Evolutionary conservation across 2,113 vertebrate genomes (phyloP), one percentile per base, ranked within the genome.

Genomic region (Malurus cyaneus): DNA sequence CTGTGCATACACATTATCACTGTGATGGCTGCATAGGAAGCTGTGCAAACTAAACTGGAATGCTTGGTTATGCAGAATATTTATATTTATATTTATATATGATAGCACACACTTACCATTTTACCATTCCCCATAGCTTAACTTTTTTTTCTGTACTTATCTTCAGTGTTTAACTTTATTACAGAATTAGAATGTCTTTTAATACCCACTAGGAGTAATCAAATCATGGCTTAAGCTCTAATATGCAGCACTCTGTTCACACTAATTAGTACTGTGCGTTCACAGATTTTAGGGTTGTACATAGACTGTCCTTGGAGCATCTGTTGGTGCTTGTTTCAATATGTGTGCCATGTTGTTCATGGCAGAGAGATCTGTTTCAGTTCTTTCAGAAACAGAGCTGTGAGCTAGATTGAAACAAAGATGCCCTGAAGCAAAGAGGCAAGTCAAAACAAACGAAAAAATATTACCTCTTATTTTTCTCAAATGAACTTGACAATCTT

Each of bases 321-420:
- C 80, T 92, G 79, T 46, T 88, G 42, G 11, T 94, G 26, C 64
- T 93, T 95, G 39, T 96, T 93, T 86, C 65, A 57, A 14, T 89
- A 85, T 59, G 88, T 1, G 3, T 81, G 66, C 72, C 71, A 19
- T 64, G 24, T 32, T 61, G 80, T 50, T 61, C 14, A 3, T 77
- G 80, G 80, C 86, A 89, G 42, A 41, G 64, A 8, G 16, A 26
- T 65, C 52, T 53, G 17, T 83, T 80, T 70, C 80, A 65, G 32
- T 72, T 73, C 39, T 6, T 49, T 73, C 39, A 62, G 50, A 76
- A 69, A n/a, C 14, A 80, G 77, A 62, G 13, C 78, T 66, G 21
- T 64, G 80, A 89, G 67, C 39, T 66, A 88, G 69, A 78, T 52
- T 94, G 94, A 89, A 96, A 85, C 39, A 82, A 73, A 95, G 82